A percentile compares a stretch with the other conserved stretches of the same genome.
phyloP scores from a whole-genome alignment of 2,888 invertebrate species.

The Agrochola macilenta region DNA sequence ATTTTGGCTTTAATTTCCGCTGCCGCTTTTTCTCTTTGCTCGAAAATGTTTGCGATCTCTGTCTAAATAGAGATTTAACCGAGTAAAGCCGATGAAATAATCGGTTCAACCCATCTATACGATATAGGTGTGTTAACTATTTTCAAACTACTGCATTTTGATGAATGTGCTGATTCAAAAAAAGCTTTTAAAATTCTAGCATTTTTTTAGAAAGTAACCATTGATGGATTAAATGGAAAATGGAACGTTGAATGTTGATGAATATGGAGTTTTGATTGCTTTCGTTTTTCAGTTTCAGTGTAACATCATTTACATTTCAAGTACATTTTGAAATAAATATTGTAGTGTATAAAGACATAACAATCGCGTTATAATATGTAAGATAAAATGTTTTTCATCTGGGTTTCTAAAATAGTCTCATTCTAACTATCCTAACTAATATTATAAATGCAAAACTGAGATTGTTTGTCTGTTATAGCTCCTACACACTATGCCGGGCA shows the following conservation, averaged over 20 bases:
- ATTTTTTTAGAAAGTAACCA: slow-evolving; percentile 12
- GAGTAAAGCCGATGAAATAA: slow-evolving; percentile 1
- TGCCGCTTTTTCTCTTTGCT: slow-evolving; percentile 32
- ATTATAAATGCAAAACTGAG: too few relatives aligned
- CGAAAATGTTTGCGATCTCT: slow-evolving; percentile 21
- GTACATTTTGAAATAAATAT: neutral
- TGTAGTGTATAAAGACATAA: too few relatives aligned
- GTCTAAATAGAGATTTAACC: neutral
- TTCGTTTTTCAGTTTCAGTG: slow-evolving; percentile 1
- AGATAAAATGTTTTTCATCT: neutral
- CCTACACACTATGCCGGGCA: too few relatives aligned
- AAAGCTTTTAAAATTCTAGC: slow-evolving; percentile 6
- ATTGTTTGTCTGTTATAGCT: too few relatives aligned
- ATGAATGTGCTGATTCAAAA: neutral
- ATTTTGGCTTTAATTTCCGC: slow-evolving; percentile 53
- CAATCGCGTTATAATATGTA: neutral
- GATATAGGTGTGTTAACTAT: neutral
- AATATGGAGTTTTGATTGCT: slow-evolving; percentile 6
- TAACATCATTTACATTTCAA: too few relatives aligned
- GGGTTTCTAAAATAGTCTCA: neutral
- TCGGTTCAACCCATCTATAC: slow-evolving; percentile 3
- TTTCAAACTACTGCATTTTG: slow-evolving; percentile 20
- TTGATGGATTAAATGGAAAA: slow-evolving; percentile 21
- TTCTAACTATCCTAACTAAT: too few relatives aligned
- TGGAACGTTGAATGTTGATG: slow-evolving; percentile 20